These are phyloP conservation scores for Tetramorium simillimum DNA, from an alignment of 1,140 invertebrate genomes.

Conservation along the genomic window DNA sequence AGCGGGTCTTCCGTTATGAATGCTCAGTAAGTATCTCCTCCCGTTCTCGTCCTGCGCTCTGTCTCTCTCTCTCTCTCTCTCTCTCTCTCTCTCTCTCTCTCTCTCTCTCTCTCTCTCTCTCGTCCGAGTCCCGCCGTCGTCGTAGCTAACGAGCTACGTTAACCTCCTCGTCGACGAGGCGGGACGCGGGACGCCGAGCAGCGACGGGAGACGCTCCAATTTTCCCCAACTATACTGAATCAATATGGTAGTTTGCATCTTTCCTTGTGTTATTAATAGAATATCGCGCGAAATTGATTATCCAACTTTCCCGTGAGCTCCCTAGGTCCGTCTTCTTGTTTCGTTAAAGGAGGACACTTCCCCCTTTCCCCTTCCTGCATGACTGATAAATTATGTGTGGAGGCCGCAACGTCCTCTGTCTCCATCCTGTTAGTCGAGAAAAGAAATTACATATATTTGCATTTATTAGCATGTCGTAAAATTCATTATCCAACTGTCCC, in stretches of 20 bases:
- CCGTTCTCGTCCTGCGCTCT: neutral
- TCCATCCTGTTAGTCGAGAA: neutral
- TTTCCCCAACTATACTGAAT: neutral
- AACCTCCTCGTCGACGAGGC: too few species aligned
- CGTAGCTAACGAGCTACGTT: neutral
- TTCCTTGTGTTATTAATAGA: constrained; percentile 27
- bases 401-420: neutral
- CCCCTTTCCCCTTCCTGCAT: neutral
- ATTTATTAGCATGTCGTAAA: neutral
- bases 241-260: constrained; percentile 29
- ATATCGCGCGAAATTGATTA: constrained; percentile 2
- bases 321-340: neutral
- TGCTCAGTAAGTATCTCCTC: constrained; percentile 62
- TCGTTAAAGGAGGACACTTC: too few species aligned
- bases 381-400: neutral
- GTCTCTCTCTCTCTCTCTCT: too few species aligned
- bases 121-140: neutral
- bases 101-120: too few species aligned
- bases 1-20: constrained; percentile 63
- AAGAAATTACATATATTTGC: neutral
- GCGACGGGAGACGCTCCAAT: too few species aligned
- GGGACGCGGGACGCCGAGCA: too few species aligned
- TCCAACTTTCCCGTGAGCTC: neutral
- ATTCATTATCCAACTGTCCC: neutral
- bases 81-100: too few species aligned